Conservation (phyloP, 2,113 vertebrate genomes). For the Hyperopisus bebe region DNA sequence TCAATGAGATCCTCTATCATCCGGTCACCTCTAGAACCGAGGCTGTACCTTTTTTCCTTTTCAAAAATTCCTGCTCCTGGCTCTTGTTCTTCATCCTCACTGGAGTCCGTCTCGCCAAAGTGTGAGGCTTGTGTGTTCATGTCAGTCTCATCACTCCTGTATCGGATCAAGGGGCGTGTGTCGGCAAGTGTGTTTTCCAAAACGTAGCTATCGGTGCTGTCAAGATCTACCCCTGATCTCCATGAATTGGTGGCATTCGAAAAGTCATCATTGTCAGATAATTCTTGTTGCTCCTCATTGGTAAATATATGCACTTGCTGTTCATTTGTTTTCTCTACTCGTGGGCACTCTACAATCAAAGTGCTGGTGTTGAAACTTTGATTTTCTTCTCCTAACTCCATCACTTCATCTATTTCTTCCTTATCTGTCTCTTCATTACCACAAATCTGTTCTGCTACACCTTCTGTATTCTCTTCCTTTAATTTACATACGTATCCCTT, state of each 20-base stretch:
- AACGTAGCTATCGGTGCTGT: conserved; percentile 56
- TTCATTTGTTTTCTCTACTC: background rate
- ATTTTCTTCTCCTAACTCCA: conserved; percentile 26
- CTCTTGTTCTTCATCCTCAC: conserved; percentile 50
- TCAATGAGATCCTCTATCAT: conserved; percentile 65
- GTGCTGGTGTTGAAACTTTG: conserved; percentile 28
- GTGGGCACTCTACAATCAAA: background rate
- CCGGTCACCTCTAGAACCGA: conserved; percentile 50
- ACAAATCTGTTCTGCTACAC: background rate
- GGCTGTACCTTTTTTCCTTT: conserved; percentile 24
- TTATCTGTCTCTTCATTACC: background rate
- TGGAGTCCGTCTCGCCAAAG: conserved; percentile 46
- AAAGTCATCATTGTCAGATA: conserved; percentile 37
- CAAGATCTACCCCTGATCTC: conserved; percentile 47
- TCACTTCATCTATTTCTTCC: conserved; percentile 13
- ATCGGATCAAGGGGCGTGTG: conserved; percentile 59
- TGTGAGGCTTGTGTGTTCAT: conserved; percentile 51
- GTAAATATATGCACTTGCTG: background rate
- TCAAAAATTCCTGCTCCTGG: conserved; percentile 35
- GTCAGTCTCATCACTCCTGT: conserved; percentile 61
- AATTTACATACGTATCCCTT: conserved; percentile 45
- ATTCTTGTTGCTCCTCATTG: conserved; percentile 12
- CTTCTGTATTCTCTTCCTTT: background rate
- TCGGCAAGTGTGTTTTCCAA: conserved; percentile 66
- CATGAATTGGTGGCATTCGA: conserved; percentile 58